Conservation (phyloP, 2,113 vertebrate species). For the Mormyrus lacerda region DNA sequence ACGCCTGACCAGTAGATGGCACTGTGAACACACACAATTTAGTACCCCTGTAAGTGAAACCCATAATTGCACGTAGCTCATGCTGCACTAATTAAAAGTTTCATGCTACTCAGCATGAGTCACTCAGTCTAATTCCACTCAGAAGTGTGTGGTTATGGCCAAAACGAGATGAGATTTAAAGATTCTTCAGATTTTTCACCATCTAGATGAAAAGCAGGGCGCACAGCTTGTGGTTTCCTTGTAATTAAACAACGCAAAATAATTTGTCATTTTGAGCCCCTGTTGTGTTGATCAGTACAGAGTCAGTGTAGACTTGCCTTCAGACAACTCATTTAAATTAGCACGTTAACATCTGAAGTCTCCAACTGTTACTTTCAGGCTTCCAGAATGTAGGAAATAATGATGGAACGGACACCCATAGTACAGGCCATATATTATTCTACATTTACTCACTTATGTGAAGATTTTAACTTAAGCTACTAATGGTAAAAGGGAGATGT, state of each 20-base stretch:
- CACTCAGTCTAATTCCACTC: not conserved
- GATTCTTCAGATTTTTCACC: not conserved
- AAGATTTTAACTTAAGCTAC: not conserved
- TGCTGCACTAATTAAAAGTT: slow-evolving; percentile 6
- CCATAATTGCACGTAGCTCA: not conserved
- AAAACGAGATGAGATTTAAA: not conserved
- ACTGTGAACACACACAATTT: not conserved
- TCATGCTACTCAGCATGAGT: not conserved
- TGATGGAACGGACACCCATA: not conserved
- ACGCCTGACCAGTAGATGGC: slow-evolving; percentile 17
- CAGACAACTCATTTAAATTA: not conserved
- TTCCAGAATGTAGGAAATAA: not conserved
- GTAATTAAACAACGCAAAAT: not conserved
- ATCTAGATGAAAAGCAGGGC: not conserved
- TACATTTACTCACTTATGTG: not conserved
- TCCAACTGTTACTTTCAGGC: not conserved
- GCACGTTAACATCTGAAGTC: not conserved
- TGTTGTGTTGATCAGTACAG: not conserved
- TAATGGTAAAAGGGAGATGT: not conserved
- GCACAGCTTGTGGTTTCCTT: not conserved
- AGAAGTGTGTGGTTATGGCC: not conserved
- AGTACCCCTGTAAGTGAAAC: not conserved
- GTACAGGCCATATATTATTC: not conserved
- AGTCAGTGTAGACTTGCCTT: too few species aligned
- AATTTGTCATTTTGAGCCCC: not conserved